Conservation (phyloP, 1,140 invertebrate genomes). For the Parapsyche elsis region DNA sequence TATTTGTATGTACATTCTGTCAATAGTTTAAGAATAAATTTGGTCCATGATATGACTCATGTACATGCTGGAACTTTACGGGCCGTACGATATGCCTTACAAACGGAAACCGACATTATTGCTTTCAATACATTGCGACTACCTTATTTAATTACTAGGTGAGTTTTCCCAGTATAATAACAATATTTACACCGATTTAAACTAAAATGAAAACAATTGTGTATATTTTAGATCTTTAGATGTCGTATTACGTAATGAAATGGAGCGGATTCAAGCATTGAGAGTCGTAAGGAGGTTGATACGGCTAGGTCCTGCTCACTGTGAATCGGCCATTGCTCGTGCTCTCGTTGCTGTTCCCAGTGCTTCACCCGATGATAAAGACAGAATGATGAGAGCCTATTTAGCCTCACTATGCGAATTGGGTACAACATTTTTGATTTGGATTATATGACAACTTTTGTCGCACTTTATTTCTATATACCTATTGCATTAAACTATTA, state of each 20-base stretch:
- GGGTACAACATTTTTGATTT: constrained; percentile 56
- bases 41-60: constrained; percentile 88
- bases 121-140: constrained; percentile 83
- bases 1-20: constrained; percentile 48
- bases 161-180: constrained; percentile 52
- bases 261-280: constrained; percentile 90
- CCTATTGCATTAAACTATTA: too few species aligned
- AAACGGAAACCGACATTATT: constrained; percentile 79
- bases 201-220: too few species aligned
- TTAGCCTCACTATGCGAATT: constrained; percentile 89
- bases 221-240: constrained; percentile 77
- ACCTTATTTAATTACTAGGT: constrained; percentile 83
- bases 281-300: constrained; percentile 80
- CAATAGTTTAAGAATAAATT: constrained; percentile 80
- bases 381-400: constrained; percentile 82
- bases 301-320: constrained; percentile 72
- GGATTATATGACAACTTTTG: too few species aligned
- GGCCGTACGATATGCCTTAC: constrained; percentile 85
- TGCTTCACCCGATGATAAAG: constrained; percentile 81
- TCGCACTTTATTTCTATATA: too few species aligned
- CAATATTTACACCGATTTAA: not conserved
- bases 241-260: constrained; percentile 84
- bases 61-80: constrained; percentile 88
- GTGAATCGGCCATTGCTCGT: constrained; percentile 74
- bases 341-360: constrained; percentile 85